Conservation (phyloP, 2,113 vertebrate genomes). For the Amphilophus citrinellus region DNA sequence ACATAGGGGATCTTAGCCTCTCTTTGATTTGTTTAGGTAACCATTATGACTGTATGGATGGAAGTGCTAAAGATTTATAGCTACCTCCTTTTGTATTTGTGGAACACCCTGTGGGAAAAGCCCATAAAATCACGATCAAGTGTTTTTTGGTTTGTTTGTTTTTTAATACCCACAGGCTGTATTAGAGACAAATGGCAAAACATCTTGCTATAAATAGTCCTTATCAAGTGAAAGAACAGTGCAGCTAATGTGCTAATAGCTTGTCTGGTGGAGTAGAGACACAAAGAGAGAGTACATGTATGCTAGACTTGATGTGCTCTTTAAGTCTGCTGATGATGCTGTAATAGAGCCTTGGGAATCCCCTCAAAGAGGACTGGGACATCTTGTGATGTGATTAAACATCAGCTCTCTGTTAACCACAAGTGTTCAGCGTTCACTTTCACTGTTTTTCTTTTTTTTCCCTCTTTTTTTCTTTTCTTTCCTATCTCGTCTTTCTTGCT, state of each 20-base stretch:
- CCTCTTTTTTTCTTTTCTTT: not conserved
- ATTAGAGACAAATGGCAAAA: conserved; percentile 13
- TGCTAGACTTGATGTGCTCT: conserved; percentile 58
- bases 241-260: conserved; percentile 47
- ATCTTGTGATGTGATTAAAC: conserved; percentile 75
- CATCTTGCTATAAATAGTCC: conserved; percentile 20
- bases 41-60: not conserved
- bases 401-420: conserved; percentile 65
- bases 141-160: not conserved
- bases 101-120: conserved; percentile 9
- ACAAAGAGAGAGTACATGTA: conserved; percentile 20
- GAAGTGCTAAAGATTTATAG: not conserved
- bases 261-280: conserved; percentile 25
- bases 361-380: conserved; percentile 68
- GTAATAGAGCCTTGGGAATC: conserved; percentile 70
- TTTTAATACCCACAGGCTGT: not conserved
- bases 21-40: conserved; percentile 1
- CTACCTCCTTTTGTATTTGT: not conserved
- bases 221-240: conserved; percentile 25
- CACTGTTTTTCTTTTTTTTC: not conserved
- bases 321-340: conserved; percentile 68
- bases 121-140: conserved; percentile 10
- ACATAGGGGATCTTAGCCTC: not conserved
- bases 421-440: conserved; percentile 44
- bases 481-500: conserved; percentile 11